Evolutionary conservation across 37 sponge, comb jelly and placozoan genomes (phyloP).

Genomic region (Chondrosia reniformis): DNA sequence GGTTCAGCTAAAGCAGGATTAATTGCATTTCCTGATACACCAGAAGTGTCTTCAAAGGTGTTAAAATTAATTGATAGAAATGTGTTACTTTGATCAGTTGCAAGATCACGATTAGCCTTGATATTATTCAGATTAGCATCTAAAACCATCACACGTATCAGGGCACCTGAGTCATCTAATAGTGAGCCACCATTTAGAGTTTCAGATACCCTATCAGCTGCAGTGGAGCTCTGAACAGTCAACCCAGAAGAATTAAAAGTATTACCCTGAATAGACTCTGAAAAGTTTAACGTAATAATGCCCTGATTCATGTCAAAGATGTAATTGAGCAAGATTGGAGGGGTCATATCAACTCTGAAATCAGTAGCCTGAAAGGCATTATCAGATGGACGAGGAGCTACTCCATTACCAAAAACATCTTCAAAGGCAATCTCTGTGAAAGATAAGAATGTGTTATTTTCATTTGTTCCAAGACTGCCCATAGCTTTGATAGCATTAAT

Average conservation of each 20-base stretch:
- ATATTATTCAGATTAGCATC: slow-evolving; percentile 63
- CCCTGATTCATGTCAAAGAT: slow-evolving; percentile 67
- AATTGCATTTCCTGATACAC: slow-evolving; percentile 28
- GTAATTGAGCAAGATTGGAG: slow-evolving; percentile 54
- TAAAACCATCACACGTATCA: slow-evolving; percentile 34
- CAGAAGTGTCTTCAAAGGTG: slow-evolving; percentile 64
- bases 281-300: slow-evolving; percentile 64
- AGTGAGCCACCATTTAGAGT: slow-evolving; percentile 53
- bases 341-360: slow-evolving; percentile 41
- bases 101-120: slow-evolving; percentile 59
- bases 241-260: slow-evolving; percentile 46
- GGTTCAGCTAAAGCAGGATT: background rate
- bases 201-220: background rate
- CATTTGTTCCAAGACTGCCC: slow-evolving; percentile 56
- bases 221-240: slow-evolving; percentile 15
- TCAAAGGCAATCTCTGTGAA: slow-evolving; percentile 48
- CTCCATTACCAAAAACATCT: slow-evolving; percentile 50
- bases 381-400: slow-evolving; percentile 41
- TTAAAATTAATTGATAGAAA: slow-evolving; percentile 36
- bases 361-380: slow-evolving; percentile 60
- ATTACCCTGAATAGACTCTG: slow-evolving; percentile 66
- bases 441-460: slow-evolving; percentile 59
- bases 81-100: slow-evolving; percentile 37
- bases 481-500: slow-evolving; percentile 75
- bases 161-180: slow-evolving; percentile 40